Evolutionary conservation across 2,888 invertebrate genomes (phyloP).

Genomic region (Spilosoma lubricipeda): DNA sequence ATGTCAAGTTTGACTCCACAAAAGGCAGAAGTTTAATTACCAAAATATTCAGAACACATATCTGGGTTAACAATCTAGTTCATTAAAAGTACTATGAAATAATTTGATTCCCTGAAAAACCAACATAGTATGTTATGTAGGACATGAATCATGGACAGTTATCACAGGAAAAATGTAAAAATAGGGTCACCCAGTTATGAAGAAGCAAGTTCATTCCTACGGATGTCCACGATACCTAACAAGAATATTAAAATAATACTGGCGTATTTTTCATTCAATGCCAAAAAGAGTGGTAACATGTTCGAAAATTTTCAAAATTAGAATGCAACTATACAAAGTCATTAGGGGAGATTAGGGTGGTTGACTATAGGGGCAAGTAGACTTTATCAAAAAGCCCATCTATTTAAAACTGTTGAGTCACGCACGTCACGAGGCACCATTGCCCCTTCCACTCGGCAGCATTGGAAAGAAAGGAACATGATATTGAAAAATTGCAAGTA

Average conservation of each 20-base stretch:
- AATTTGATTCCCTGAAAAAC: slow-evolving; percentile 2
- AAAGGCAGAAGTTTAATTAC: not conserved
- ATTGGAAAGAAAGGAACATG: not conserved
- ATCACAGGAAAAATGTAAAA: slow-evolving; percentile 17
- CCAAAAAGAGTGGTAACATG: too few relatives aligned
- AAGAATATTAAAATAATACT: not conserved
- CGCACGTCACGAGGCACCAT: not conserved
- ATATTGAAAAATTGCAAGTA: not conserved
- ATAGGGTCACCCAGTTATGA: slow-evolving; percentile 8
- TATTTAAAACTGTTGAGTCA: not conserved
- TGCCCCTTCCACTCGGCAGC: not conserved
- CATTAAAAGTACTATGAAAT: slow-evolving; percentile 1
- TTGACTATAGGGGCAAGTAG: not conserved
- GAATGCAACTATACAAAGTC: not conserved
- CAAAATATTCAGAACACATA: not conserved
- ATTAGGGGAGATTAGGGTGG: not conserved
- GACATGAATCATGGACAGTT: slow-evolving; percentile 16
- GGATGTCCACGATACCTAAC: not conserved
- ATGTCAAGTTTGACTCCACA: not conserved
- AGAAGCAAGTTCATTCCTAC: slow-evolving; percentile 5
- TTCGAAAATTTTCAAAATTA: not conserved
- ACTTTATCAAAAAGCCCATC: not conserved
- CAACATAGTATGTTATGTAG: not conserved
- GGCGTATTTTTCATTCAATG: not conserved
- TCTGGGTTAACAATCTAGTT: not conserved